phyloP scores from a whole-genome alignment of 2,888 invertebrate species.

The Agriopis marginaria region DNA sequence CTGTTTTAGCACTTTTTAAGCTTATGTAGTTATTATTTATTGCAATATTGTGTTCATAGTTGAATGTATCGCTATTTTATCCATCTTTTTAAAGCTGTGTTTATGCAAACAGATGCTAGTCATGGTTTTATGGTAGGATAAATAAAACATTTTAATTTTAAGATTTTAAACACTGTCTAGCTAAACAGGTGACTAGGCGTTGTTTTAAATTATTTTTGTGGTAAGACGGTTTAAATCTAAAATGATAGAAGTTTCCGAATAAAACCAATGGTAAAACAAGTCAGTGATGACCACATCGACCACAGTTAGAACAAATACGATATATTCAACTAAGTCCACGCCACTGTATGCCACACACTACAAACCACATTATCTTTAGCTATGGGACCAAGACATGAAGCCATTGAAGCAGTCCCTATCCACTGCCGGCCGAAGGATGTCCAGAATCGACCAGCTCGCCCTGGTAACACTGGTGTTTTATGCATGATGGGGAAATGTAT shows the following conservation, averaged over 20 bases:
- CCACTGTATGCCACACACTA: slow-evolving; percentile 57
- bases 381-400: slow-evolving; percentile 96
- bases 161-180: too few species aligned
- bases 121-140: too few species aligned
- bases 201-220: too few species aligned
- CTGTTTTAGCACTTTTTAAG: slow-evolving; percentile 5
- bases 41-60: slow-evolving; percentile 21
- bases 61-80: slow-evolving; percentile 20
- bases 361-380: slow-evolving; percentile 82
- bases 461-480: slow-evolving; percentile 87
- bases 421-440: slow-evolving; percentile 91
- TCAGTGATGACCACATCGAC: background rate
- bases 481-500: slow-evolving; percentile 31
- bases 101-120: too few species aligned
- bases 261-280: too few species aligned
- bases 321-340: slow-evolving; percentile 48
- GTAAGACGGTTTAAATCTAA: too few species aligned
- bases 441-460: slow-evolving; percentile 93
- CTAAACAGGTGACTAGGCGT: too few species aligned
- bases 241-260: too few species aligned
- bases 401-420: slow-evolving; percentile 94
- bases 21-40: slow-evolving; percentile 5
- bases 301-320: slow-evolving; percentile 8
- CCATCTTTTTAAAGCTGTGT: too few species aligned
- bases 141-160: too few species aligned